A percentile compares a stretch with the other conserved stretches of the same genome.
Evolutionary conservation across 1,140 invertebrate genomes (phyloP).

Genomic region (Latrodectus geometricus): DNA sequence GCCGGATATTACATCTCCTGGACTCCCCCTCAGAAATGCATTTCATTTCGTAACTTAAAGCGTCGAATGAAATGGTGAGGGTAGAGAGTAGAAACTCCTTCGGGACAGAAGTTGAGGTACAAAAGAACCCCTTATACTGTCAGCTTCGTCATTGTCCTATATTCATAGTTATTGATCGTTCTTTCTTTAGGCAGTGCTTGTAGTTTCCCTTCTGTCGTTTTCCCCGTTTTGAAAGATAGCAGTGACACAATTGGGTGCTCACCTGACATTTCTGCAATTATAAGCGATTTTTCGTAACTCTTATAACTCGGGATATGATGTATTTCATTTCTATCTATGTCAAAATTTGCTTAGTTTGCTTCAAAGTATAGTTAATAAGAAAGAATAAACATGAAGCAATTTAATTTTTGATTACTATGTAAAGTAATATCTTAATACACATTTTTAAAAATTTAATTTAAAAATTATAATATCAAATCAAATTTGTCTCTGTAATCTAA

Average conservation of each 20-base stretch:
- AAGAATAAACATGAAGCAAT: background rate
- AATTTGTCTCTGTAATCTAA: too few relatives aligned
- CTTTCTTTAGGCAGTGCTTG: background rate
- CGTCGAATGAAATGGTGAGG: conserved; percentile 2
- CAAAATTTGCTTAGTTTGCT: background rate
- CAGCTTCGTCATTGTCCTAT: conserved; percentile 3
- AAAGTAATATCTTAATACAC: background rate
- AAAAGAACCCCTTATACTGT: conserved; percentile 22
- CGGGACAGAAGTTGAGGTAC: conserved; percentile 39
- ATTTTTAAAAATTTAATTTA: background rate
- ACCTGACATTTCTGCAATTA: background rate
- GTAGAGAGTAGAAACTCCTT: conserved; percentile 31
- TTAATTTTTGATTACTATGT: background rate
- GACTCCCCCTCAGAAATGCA: conserved; percentile 18
- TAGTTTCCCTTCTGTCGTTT: conserved; percentile 7
- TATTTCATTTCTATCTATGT: background rate
- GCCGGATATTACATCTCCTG: conserved; percentile 48
- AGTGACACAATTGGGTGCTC: background rate
- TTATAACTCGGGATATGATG: background rate
- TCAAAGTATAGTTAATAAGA: background rate
- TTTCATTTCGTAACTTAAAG: conserved; percentile 56
- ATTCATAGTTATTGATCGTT: conserved; percentile 56
- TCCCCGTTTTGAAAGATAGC: conserved; percentile 4
- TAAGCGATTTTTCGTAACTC: background rate
- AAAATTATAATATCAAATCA: background rate